Evolutionary conservation across 1,140 invertebrate species (phyloP), one percentile per base, ranked within the genome.

Genomic region (Eubasilissa regina): DNA sequence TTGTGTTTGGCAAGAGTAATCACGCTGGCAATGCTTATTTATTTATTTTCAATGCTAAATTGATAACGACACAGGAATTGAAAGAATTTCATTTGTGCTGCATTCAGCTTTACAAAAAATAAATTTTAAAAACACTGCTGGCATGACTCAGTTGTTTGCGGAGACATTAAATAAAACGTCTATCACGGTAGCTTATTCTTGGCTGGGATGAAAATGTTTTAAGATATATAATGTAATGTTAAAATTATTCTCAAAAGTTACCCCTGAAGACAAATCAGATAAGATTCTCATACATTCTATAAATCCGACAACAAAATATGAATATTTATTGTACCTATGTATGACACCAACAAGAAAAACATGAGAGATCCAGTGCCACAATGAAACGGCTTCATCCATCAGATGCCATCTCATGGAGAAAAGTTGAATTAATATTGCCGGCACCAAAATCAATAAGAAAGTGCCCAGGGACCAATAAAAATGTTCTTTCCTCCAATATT

Each of bases 401-500:
- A 86, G 81, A 84, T 89, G 85, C 87, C 88, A 90, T 84, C 85
- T 85, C 77, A 89, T 84, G 81, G 87, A 89, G 81, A 90, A 86
- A 62, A 89, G 83, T 81, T 89, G 88, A 45, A 87, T 84, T 74
- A 89, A 80, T 56, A 84, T 84, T 10, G 87, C 84, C 47, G 89
- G 88, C 78, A 90, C 77, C 53, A 89, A 75, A 75, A 86, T 85
- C 79, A 89, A 84, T 81, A 83, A 70, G 70, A 89, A 80, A 25
- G 88, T 87, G 76, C 85, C 84, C 62, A 85, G 86, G 78, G 86
- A 87, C 88, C 88, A 90, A 79, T 83, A 82, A 75, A 84, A 81
- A 68, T 87, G 84, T 70, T 85, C 86, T 79, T 85, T 83, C 43
- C 85, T 80, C 83, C 87, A 87, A 83, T 89, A 89, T 79, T 87